Conservation (phyloP, 2,113 vertebrate genomes). For the Corythornis cristatus region DNA sequence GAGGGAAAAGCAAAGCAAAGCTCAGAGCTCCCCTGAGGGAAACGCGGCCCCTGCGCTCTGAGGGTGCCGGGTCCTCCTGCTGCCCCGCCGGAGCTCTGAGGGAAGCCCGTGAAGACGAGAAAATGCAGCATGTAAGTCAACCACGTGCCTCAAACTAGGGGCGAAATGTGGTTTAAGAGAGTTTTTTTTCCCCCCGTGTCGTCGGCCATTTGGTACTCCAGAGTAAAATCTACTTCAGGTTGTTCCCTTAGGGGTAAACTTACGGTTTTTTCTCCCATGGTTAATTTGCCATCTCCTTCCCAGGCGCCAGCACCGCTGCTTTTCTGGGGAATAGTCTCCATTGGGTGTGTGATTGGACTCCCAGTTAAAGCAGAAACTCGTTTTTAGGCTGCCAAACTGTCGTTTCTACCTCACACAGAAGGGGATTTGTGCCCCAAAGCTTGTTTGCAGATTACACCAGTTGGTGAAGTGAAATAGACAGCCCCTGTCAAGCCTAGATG, state of each 20-base stretch:
- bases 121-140: fast-evolving
- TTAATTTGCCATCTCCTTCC: not conserved
- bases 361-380: not conserved
- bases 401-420: not conserved
- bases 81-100: too few species aligned
- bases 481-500: not conserved
- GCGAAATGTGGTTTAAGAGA: fast-evolving
- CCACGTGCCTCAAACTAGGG: not conserved
- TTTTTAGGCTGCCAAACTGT: not conserved
- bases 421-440: fast-evolving
- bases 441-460: not conserved
- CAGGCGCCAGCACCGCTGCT: fast-evolving
- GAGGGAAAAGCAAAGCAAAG: too few species aligned
- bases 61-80: too few species aligned
- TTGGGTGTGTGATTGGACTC: not conserved
- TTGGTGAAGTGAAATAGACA: not conserved
- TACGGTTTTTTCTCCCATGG: not conserved
- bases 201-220: not conserved
- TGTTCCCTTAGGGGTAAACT: too few species aligned
- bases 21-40: too few species aligned
- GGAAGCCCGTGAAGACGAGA: fast-evolving
- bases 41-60: too few species aligned
- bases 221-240: not conserved
- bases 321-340: fast-evolving
- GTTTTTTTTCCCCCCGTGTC: fast-evolving